phyloP scores from a whole-genome alignment of 2,888 invertebrate genomes.

The Epinotia ramella region DNA sequence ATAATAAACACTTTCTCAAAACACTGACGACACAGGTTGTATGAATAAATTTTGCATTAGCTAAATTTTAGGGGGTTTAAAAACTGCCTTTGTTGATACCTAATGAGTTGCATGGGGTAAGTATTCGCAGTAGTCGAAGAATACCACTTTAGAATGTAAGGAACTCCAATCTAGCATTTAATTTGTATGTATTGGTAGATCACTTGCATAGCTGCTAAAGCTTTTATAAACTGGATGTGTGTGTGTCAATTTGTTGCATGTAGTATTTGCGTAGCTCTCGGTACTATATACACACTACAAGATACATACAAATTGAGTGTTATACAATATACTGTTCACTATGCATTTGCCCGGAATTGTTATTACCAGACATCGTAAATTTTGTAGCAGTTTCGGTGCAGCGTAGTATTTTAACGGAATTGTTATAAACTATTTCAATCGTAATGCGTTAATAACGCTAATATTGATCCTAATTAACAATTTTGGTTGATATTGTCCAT shows the following conservation, averaged over 20 bases:
- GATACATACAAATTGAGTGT: neutral
- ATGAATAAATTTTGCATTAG: too few relatives aligned
- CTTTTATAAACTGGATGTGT: neutral
- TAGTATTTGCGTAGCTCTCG: slow-evolving; percentile 7
- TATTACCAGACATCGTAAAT: neutral
- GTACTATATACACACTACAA: neutral
- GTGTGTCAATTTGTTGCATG: slow-evolving; percentile 26
- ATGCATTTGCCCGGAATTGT: neutral
- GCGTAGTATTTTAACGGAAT: too few relatives aligned
- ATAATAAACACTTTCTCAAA: neutral
- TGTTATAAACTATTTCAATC: too few relatives aligned
- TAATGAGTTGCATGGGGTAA: neutral
- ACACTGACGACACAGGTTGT: slow-evolving; percentile 16
- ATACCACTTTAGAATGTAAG: neutral
- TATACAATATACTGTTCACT: neutral
- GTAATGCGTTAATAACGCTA: too few relatives aligned
- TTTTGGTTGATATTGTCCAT: too few relatives aligned
- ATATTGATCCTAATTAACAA: too few relatives aligned
- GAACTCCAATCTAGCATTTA: neutral
- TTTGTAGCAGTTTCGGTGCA: too few relatives aligned
- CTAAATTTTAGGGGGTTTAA: neutral
- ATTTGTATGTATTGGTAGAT: slow-evolving; percentile 11
- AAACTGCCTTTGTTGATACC: neutral
- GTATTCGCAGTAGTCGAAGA: neutral
- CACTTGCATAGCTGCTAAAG: slow-evolving; percentile 4